Conservation (phyloP, 2,888 invertebrate species). For the Plutella xylostella region DNA sequence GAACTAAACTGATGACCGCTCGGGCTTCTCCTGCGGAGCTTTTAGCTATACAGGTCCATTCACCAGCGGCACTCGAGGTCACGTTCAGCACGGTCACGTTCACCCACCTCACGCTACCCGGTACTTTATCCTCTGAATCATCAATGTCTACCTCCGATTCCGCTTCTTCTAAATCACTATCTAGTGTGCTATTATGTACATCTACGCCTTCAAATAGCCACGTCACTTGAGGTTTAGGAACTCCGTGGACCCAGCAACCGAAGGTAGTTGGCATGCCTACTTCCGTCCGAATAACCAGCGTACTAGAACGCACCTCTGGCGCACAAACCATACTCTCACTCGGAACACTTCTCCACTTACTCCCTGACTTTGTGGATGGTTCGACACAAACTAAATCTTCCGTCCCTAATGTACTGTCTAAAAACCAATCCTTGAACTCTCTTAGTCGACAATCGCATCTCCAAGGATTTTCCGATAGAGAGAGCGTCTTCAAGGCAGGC, state of each 20-base stretch:
- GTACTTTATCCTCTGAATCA: conserved; percentile 52
- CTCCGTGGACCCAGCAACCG: conserved; percentile 84
- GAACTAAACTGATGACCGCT: conserved; percentile 70
- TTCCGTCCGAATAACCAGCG: conserved; percentile 76
- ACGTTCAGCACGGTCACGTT: conserved; percentile 87
- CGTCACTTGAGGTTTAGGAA: conserved; percentile 84
- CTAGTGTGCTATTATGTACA: conserved; percentile 54
- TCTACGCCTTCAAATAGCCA: conserved; percentile 83
- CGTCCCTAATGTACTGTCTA: conserved; percentile 81
- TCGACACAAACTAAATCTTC: conserved; percentile 79
- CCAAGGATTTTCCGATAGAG: conserved; percentile 90
- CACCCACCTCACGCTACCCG: conserved; percentile 75
- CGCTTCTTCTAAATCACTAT: conserved; percentile 59
- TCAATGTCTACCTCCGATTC: conserved; percentile 51
- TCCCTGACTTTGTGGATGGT: conserved; percentile 76
- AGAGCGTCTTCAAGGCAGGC: conserved; percentile 82
- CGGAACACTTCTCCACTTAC: conserved; percentile 81
- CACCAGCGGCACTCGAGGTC: conserved; percentile 85
- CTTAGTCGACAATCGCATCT: conserved; percentile 88
- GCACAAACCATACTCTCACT: conserved; percentile 85
- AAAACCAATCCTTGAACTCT: conserved; percentile 86
- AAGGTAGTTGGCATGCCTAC: conserved; percentile 86
- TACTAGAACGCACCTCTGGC: conserved; percentile 77
- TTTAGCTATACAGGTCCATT: conserved; percentile 84
- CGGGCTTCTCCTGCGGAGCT: conserved; percentile 75